Conservation (phyloP, 2,797 vertebrate genomes). For the Myripristis jacobus region DNA sequence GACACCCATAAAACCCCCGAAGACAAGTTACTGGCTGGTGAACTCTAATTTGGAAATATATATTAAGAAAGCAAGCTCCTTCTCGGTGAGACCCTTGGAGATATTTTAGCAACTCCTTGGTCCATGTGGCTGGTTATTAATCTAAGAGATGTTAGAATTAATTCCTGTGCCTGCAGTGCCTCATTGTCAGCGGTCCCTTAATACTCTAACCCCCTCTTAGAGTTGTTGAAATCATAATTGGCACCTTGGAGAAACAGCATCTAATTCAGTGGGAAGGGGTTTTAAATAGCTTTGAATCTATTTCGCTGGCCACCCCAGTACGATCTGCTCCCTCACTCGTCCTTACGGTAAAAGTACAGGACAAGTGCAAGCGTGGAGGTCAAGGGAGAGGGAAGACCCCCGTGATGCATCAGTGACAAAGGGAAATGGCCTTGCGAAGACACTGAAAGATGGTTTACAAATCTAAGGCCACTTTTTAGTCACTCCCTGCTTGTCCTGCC, state of each 20-base stretch:
- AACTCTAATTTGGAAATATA: slow-evolving; percentile 55
- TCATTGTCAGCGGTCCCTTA: slow-evolving; percentile 41
- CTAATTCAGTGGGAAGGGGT: slow-evolving; percentile 67
- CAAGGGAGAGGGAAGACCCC: slow-evolving; percentile 21
- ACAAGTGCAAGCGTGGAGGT: slow-evolving; percentile 55
- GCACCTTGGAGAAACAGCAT: slow-evolving; percentile 69
- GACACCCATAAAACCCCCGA: slow-evolving; percentile 40
- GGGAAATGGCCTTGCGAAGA: slow-evolving; percentile 43
- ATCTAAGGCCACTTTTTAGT: slow-evolving; percentile 44
- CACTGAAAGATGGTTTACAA: slow-evolving; percentile 50
- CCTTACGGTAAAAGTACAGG: slow-evolving; percentile 36
- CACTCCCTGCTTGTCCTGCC: slow-evolving; percentile 44
- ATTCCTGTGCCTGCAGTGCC: slow-evolving; percentile 27
- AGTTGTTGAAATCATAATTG: slow-evolving; percentile 74
- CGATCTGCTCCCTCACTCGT: slow-evolving; percentile 47
- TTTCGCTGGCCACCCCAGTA: slow-evolving; percentile 26
- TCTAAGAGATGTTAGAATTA: slow-evolving; percentile 51
- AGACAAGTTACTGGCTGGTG: slow-evolving; percentile 4
- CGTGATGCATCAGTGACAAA: slow-evolving; percentile 48
- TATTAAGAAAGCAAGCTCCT: slow-evolving; percentile 26
- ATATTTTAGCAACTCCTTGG: slow-evolving; percentile 49
- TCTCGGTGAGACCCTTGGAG: slow-evolving; percentile 45
- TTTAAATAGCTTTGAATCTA: slow-evolving; percentile 61
- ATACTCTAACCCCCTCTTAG: slow-evolving; percentile 44
- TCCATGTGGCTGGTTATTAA: slow-evolving; percentile 61